Conservation (phyloP, 1,140 invertebrate genomes). For the Elysia chlorotica region DNA sequence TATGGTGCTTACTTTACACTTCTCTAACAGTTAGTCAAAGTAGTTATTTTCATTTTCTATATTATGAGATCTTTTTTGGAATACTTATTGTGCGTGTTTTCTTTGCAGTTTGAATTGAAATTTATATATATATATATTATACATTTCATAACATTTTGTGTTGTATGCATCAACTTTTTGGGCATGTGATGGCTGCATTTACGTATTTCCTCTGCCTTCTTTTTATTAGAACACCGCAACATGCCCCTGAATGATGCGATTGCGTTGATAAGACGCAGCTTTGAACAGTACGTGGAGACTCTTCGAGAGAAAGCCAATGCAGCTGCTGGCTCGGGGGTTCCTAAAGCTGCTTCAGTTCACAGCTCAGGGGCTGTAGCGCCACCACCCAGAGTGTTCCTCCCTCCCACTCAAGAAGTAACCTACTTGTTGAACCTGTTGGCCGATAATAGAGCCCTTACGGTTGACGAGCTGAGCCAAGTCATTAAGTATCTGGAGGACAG, state of each 20-base stretch:
- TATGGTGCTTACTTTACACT: no score
- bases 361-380: slow-evolving; percentile 20
- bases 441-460: slow-evolving; percentile 78
- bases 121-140: no score
- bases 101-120: no score
- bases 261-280: slow-evolving; percentile 77
- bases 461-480: slow-evolving; percentile 79
- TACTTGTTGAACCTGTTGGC: slow-evolving; percentile 79
- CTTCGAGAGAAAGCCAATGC: slow-evolving; percentile 38
- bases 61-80: no score
- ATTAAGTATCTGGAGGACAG: slow-evolving; percentile 80
- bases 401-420: slow-evolving; percentile 62
- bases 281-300: slow-evolving; percentile 74
- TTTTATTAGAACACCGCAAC: slow-evolving; percentile 91
- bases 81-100: no score
- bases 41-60: no score
- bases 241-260: slow-evolving; percentile 93
- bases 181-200: no score
- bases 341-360: no score
- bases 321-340: neutral
- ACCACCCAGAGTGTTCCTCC: slow-evolving; percentile 23
- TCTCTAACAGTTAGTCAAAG: no score
- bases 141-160: no score
- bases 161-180: no score
- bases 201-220: no score